Evolutionary conservation across 2,113 vertebrate species (phyloP), one percentile per base, ranked within the genome.

Genomic region (Emydocephalus ijimae): DNA sequence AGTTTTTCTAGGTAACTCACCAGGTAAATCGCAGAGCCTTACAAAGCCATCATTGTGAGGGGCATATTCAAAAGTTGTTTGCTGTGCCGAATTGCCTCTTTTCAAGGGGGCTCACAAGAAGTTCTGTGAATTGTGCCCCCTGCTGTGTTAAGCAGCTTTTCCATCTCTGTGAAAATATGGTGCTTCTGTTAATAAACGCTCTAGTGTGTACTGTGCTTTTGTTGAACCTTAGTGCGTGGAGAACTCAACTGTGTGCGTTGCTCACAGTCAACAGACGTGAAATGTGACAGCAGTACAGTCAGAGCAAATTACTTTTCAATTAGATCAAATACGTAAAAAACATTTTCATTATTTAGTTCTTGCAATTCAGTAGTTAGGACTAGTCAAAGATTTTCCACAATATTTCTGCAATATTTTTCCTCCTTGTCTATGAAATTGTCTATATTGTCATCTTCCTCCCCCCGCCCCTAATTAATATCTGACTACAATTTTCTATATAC

Each of bases 261-360:
- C 89, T 95, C 0, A 43, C 21, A 45, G 43, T 34, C 29, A 94
- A 87, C 92, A 64, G 93, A 92, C 92, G 0, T 26, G 93, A 95
- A 95, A 88, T 95, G 95, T 92, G 94, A 95, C 85, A 94, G 90
- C 96, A 34, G 48, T 88, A 92, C 89, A 94, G 93, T 93, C 95
- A 95, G 95, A 92, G 95, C 50, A 96, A 96, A 96, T 96, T 95
- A 92, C 74, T 92, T 93, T 93, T 92, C 94, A 95, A 96, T 97
- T 96, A 91, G 91, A 96, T 92, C 92, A 96, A 95, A 96, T 95
- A 34, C 55, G 57, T 20, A 48, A 74, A 92, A 55, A 74, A 87
- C 24, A n/a, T 92, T 29, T 56, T 92, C 12, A 89, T 89, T 26
- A 56, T 64, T 43, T 24, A 87, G 29, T 74, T 88, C 50, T 88